phyloP scores from a whole-genome alignment of 2,797 vertebrate genomes.

The Hippocampus kuda region DNA sequence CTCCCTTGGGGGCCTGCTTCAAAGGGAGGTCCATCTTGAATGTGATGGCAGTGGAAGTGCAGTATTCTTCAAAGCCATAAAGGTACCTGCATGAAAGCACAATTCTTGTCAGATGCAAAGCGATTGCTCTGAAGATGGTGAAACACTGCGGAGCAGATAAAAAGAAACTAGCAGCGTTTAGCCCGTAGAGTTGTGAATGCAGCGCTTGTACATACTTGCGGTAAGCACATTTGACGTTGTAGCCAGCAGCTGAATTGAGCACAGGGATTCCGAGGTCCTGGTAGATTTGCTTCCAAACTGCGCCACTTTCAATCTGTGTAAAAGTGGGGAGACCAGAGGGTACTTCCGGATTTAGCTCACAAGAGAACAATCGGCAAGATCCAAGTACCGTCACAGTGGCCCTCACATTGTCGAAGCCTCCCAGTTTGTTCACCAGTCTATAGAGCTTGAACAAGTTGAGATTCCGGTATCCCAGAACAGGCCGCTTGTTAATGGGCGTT shows the following conservation, averaged over 20 bases:
- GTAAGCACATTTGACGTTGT: slow-evolving; percentile 79
- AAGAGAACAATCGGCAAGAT: background rate
- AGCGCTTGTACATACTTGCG: slow-evolving; percentile 64
- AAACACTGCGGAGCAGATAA: background rate
- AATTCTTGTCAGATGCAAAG: background rate
- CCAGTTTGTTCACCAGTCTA: slow-evolving; percentile 70
- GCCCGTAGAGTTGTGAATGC: background rate
- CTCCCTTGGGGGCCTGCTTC: slow-evolving; percentile 55
- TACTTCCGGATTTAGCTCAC: slow-evolving; percentile 11
- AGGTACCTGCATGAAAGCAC: slow-evolving; percentile 61
- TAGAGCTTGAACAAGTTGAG: slow-evolving; percentile 77
- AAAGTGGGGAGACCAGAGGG: slow-evolving; percentile 8
- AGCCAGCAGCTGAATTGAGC: slow-evolving; percentile 75
- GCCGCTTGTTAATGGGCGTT: slow-evolving; percentile 74
- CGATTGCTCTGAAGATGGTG: background rate
- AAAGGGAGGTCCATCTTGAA: slow-evolving; percentile 74
- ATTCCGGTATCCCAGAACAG: slow-evolving; percentile 74
- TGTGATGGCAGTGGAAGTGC: slow-evolving; percentile 67
- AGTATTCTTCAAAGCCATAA: slow-evolving; percentile 75
- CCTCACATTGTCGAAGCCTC: slow-evolving; percentile 72
- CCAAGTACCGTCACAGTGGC: background rate
- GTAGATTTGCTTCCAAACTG: slow-evolving; percentile 75
- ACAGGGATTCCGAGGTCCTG: slow-evolving; percentile 75
- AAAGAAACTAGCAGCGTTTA: background rate
- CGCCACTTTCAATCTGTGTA: slow-evolving; percentile 71